These are phyloP conservation scores for Drosophila rhopaloa DNA, from an alignment of 1,140 invertebrate genomes.

Conservation along the genomic window DNA sequence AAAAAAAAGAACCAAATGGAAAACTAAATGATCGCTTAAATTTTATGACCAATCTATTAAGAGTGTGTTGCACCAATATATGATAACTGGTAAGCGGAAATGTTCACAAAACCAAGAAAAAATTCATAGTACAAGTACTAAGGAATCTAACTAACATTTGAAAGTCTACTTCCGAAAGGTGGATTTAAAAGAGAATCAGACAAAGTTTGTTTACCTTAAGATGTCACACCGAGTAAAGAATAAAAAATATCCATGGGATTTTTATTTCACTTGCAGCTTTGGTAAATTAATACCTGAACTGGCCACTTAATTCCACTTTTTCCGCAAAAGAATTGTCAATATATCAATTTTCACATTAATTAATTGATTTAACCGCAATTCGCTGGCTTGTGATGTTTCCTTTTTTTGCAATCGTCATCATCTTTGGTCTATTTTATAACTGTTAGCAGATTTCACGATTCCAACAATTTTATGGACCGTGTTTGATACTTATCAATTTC, in stretches of 20 bases:
- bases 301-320: slow-evolving; percentile 25
- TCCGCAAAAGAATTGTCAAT: slow-evolving; percentile 47
- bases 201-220: not conserved
- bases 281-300: slow-evolving; percentile 12
- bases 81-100: no score
- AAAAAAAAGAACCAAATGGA: no score
- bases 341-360: slow-evolving; percentile 58
- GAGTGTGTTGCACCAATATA: no score
- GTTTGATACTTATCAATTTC: slow-evolving; percentile 31
- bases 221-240: not conserved
- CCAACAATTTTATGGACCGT: slow-evolving; percentile 23
- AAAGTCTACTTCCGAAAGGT: no score
- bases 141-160: no score
- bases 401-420: slow-evolving; percentile 24
- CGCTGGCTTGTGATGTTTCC: slow-evolving; percentile 1
- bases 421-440: not conserved
- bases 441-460: slow-evolving; percentile 40
- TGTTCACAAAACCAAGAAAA: no score
- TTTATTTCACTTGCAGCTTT: not conserved
- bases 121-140: no score
- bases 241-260: not conserved
- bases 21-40: no score
- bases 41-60: no score
- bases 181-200: no score
- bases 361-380: slow-evolving; percentile 63